Conservation (phyloP, 2,888 invertebrate genomes). For the Zaprionus obscuricornis region DNA sequence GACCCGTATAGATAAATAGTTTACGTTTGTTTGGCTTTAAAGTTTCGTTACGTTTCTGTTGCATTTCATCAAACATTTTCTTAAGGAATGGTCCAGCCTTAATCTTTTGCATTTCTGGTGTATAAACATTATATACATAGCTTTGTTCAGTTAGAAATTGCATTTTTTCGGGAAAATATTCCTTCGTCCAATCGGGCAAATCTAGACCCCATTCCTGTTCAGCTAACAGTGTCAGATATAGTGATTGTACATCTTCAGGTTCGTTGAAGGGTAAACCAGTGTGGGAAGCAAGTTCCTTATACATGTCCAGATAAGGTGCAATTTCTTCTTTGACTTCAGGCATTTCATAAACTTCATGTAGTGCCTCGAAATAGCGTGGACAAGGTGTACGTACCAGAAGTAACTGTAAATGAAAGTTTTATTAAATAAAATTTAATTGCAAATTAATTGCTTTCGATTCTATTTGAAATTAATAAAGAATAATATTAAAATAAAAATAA, state of each 20-base stretch:
- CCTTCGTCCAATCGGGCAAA: conserved; percentile 86
- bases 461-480: no score
- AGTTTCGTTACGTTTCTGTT: conserved; percentile 83
- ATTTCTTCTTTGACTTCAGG: conserved; percentile 84
- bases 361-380: conserved; percentile 86
- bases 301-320: conserved; percentile 84
- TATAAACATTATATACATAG: conserved; percentile 86
- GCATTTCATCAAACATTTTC: conserved; percentile 87
- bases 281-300: conserved; percentile 84
- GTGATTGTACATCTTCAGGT: conserved; percentile 87
- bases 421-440: not conserved
- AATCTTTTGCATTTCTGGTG: conserved; percentile 86
- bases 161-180: conserved; percentile 86
- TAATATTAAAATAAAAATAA: no score
- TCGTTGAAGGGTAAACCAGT: conserved; percentile 85
- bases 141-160: conserved; percentile 85
- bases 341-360: conserved; percentile 83
- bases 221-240: conserved; percentile 87
- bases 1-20: conserved; percentile 88
- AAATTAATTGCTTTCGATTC: no score
- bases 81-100: conserved; percentile 87
- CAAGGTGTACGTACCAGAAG: conserved; percentile 87
- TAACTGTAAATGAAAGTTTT: conserved; percentile 83
- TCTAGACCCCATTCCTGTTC: conserved; percentile 86
- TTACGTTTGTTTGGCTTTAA: conserved; percentile 84